phyloP scores from a whole-genome alignment of 2,797 vertebrate genomes.

The Ataeniobius toweri region DNA sequence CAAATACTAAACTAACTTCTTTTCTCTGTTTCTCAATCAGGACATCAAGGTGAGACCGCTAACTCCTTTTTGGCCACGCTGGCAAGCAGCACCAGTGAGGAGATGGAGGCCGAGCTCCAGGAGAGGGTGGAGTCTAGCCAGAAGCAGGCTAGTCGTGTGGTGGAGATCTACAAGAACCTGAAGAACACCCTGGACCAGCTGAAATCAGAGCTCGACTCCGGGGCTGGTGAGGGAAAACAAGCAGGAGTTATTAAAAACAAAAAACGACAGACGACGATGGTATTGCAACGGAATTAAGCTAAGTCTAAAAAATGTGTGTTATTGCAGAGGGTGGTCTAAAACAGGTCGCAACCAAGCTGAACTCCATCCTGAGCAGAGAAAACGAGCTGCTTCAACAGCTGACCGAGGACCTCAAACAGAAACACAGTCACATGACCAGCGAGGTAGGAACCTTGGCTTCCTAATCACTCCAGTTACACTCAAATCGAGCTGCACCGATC shows the following conservation, averaged over 20 bases:
- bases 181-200: constrained; percentile 80
- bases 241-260: not conserved
- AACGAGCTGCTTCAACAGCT: constrained; percentile 89
- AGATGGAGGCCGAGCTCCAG: constrained; percentile 95
- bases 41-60: constrained; percentile 79
- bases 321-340: constrained; percentile 70
- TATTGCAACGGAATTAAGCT: not conserved
- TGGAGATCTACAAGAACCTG: constrained; percentile 88
- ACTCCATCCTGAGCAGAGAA: constrained; percentile 86
- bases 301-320: not conserved
- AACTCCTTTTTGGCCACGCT: constrained; percentile 94
- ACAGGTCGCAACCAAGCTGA: constrained; percentile 76
- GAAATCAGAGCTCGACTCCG: constrained; percentile 70
- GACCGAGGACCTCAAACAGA: constrained; percentile 91
- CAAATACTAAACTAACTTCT: not conserved
- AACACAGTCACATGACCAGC: constrained; percentile 91
- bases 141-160: constrained; percentile 87
- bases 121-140: constrained; percentile 92
- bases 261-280: not conserved
- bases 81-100: constrained; percentile 95
- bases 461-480: not conserved
- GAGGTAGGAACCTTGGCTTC: constrained; percentile 78
- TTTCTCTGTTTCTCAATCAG: constrained; percentile 44
- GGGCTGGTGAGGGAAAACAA: constrained; percentile 51
- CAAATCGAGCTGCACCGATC: not conserved